Conservation (phyloP, 2,113 vertebrate species). For the Penelope pileata region DNA sequence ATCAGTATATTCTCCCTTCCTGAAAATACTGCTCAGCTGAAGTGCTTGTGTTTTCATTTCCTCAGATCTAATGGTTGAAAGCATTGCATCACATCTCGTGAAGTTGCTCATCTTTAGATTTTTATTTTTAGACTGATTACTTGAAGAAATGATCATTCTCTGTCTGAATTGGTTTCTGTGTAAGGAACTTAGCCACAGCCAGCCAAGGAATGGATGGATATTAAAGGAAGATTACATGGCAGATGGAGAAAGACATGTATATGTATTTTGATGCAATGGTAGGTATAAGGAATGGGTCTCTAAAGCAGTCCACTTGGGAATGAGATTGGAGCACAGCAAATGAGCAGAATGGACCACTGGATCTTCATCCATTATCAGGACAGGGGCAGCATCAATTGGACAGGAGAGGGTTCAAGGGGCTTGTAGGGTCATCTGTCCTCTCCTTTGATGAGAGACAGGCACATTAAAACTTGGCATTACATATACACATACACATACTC, state of each 20-base stretch:
- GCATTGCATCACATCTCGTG: neutral
- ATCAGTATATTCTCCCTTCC: neutral
- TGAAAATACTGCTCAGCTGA: neutral
- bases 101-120: neutral
- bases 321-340: neutral
- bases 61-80: neutral
- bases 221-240: neutral
- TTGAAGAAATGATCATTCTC: neutral
- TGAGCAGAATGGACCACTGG: neutral
- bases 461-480: neutral
- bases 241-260: neutral
- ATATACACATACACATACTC: rapidly evolving
- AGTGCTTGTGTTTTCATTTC: neutral
- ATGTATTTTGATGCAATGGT: neutral
- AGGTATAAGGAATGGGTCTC: neutral
- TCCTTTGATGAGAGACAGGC: neutral
- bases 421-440: neutral
- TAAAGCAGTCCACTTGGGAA: neutral
- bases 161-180: neutral
- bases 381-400: neutral
- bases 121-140: neutral
- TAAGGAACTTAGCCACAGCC: neutral
- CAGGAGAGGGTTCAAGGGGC: neutral
- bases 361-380: neutral
- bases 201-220: neutral